Conservation (phyloP, 2,888 invertebrate species). For the Meghimatium bilineatum region DNA sequence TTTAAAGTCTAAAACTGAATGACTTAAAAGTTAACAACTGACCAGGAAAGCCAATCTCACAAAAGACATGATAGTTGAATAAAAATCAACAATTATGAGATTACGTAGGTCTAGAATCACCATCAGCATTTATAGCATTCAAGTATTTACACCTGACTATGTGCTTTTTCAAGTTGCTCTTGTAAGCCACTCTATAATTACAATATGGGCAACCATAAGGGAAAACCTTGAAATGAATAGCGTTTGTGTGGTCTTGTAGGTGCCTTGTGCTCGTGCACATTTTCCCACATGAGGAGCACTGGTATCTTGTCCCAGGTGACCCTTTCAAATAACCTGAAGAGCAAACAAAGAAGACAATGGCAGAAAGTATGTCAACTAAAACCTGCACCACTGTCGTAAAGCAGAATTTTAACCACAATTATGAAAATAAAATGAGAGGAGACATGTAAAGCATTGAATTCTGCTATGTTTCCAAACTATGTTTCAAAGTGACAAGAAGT, state of each 20-base stretch:
- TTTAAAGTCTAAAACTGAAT: not conserved
- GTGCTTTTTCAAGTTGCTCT: slow-evolving; percentile 35
- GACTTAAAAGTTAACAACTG: not conserved
- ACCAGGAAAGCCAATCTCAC: not conserved
- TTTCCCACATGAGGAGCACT: slow-evolving; percentile 30
- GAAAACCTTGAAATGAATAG: slow-evolving; percentile 25
- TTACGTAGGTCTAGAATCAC: not conserved
- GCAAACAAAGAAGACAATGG: slow-evolving; percentile 26
- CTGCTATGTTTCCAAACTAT: not conserved
- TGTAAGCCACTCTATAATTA: slow-evolving; percentile 32
- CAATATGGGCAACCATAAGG: slow-evolving; percentile 30
- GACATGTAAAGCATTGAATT: not conserved
- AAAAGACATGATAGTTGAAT: too few species aligned
- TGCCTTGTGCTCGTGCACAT: slow-evolving; percentile 10
- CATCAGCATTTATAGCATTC: not conserved
- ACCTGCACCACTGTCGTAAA: not conserved
- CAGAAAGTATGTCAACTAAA: not conserved
- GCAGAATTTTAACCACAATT: not conserved
- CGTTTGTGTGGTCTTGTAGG: slow-evolving; percentile 33
- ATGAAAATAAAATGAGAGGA: not conserved
- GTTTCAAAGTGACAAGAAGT: not conserved
- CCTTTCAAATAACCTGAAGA: slow-evolving; percentile 30
- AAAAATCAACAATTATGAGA: too few species aligned
- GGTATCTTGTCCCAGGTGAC: slow-evolving; percentile 8
- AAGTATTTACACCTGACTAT: slow-evolving; percentile 18